These are phyloP conservation scores for Stegana nigrithorax DNA, from an alignment of 2,888 invertebrate species.

Conservation along the genomic window DNA sequence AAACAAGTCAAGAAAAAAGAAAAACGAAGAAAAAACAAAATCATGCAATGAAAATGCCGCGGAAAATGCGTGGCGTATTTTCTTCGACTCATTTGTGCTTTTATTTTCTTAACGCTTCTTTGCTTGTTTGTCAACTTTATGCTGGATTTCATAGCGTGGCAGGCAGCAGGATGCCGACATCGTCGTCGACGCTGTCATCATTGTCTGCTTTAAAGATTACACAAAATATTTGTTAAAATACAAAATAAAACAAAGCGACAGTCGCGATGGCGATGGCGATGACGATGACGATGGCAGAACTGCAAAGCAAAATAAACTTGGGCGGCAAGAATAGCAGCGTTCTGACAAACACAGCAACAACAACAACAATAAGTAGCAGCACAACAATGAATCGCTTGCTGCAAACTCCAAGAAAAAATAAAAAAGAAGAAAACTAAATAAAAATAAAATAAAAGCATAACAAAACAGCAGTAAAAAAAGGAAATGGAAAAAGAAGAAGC, in stretches of 20 bases:
- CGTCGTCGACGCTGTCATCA: slow-evolving; percentile 60
- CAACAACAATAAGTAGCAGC: slow-evolving; percentile 25
- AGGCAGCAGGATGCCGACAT: slow-evolving; percentile 62
- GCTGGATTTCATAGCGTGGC: slow-evolving; percentile 16
- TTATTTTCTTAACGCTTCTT: not conserved
- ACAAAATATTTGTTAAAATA: slow-evolving; percentile 58
- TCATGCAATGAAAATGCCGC: too few species aligned
- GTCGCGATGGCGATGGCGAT: not conserved
- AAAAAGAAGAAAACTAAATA: not conserved
- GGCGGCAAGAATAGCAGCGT: too few species aligned
- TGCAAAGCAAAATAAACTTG: slow-evolving; percentile 24
- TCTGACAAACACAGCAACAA: too few species aligned
- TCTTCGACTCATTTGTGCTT: slow-evolving; percentile 34
- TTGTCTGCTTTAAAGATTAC: slow-evolving; percentile 64
- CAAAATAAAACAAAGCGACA: slow-evolving; percentile 45
- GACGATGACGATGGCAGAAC: not conserved
- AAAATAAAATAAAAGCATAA: not conserved
- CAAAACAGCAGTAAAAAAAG: slow-evolving; percentile 29
- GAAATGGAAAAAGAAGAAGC: too few species aligned
- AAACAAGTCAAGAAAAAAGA: too few species aligned
- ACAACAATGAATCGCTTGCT: slow-evolving; percentile 29
- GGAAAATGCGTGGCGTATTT: too few species aligned
- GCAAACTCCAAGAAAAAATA: too few species aligned
- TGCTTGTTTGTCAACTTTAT: not conserved
- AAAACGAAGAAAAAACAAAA: too few species aligned